Conservation (phyloP, 2,113 vertebrate species). For the Fregata magnificens region DNA sequence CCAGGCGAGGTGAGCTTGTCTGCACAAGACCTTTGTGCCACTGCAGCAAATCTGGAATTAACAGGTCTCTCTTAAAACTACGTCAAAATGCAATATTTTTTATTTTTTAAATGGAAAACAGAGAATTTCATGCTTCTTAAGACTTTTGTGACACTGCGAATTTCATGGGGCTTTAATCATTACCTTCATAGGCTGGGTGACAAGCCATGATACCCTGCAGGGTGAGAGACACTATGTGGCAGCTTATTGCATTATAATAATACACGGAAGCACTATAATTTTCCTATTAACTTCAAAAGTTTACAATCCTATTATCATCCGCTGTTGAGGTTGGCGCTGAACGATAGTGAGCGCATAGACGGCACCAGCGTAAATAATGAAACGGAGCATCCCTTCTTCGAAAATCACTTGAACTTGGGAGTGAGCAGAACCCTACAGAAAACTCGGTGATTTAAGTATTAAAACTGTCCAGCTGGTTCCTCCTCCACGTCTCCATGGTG, state of each 20-base stretch:
- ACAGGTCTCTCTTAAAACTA: background rate
- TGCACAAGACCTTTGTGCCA: background rate
- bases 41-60: background rate
- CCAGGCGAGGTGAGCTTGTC: background rate
- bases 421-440: background rate
- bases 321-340: background rate
- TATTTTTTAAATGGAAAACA: background rate
- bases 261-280: constrained; percentile 10
- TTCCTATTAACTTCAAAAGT: constrained; percentile 76
- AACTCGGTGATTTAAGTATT: background rate
- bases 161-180: constrained; percentile 79
- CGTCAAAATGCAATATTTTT: background rate
- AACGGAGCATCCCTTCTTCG: background rate
- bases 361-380: background rate
- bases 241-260: constrained; percentile 44
- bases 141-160: constrained; percentile 65
- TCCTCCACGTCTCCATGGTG: rapidly evolving
- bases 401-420: background rate
- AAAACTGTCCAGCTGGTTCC: background rate
- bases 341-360: background rate
- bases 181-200: constrained; percentile 13
- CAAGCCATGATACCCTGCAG: background rate
- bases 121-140: constrained; percentile 36
- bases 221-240: constrained; percentile 39
- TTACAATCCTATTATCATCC: constrained; percentile 69